Conservation (phyloP, 2,797 vertebrate species). For the Lemur catta region DNA sequence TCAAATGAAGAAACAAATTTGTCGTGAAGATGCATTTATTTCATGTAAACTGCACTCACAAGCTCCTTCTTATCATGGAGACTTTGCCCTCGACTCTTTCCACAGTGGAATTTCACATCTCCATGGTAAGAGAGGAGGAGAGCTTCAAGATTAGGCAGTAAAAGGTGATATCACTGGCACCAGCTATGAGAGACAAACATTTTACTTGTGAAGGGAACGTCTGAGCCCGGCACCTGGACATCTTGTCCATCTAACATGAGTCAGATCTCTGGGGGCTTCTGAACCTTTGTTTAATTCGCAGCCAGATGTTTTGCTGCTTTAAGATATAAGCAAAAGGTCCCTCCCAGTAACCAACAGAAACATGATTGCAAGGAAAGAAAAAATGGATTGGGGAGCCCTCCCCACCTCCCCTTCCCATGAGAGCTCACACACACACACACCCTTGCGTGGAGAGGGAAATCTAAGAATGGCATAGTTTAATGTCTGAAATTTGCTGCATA, state of each 20-base stretch:
- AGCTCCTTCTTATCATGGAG: not conserved
- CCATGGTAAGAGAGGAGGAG: not conserved
- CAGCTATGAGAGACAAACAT: not conserved
- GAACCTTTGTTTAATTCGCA: not conserved
- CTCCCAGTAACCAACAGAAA: not conserved
- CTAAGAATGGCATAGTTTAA: not conserved
- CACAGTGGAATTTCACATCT: not conserved
- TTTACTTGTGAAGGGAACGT: not conserved
- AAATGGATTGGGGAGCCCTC: not conserved
- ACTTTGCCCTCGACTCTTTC: not conserved
- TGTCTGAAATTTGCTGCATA: not conserved
- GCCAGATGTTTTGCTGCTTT: not conserved
- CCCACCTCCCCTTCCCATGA: not conserved
- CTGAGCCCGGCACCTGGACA: not conserved
- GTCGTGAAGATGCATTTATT: not conserved
- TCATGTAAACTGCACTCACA: not conserved
- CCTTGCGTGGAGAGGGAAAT: not conserved
- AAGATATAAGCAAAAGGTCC: not conserved
- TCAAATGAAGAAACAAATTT: not conserved
- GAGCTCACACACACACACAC: too few relatives aligned
- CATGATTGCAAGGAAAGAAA: not conserved
- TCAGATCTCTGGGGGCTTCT: not conserved
- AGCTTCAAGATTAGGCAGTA: not conserved
- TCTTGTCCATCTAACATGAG: not conserved
- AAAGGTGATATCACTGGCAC: not conserved